Evolutionary conservation across 2,797 vertebrate species (phyloP).

Genomic region (Chanos chanos): DNA sequence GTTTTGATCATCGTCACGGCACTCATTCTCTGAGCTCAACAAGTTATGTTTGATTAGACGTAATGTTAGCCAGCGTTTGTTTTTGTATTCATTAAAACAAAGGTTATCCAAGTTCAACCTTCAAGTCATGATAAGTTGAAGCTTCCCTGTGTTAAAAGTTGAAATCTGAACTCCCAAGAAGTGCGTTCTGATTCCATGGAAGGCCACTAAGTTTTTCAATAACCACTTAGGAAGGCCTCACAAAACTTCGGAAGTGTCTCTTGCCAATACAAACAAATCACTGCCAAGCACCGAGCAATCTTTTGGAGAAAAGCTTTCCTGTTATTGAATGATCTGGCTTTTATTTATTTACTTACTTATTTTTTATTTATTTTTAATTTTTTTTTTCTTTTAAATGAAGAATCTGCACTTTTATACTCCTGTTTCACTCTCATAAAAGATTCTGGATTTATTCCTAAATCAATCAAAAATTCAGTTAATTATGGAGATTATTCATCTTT

Average conservation of each 20-base stretch:
- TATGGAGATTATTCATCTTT: no score
- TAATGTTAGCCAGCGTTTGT: no score
- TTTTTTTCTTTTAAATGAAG: no score
- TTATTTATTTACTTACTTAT: slow-evolving; percentile 16
- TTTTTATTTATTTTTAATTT: slow-evolving; percentile 42
- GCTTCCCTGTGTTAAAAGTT: slow-evolving; percentile 35
- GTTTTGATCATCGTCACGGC: slow-evolving; percentile 23
- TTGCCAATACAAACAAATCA: slow-evolving; percentile 49
- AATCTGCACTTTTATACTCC: no score
- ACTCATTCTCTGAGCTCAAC: no score
- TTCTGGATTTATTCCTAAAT: no score
- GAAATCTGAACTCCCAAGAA: slow-evolving; percentile 47
- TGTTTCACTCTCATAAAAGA: no score
- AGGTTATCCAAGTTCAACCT: slow-evolving; percentile 35
- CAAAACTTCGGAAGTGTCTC: slow-evolving; percentile 41
- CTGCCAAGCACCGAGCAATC: slow-evolving; percentile 25
- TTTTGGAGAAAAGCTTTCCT: slow-evolving; percentile 32
- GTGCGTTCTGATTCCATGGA: slow-evolving; percentile 12
- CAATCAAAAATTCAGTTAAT: no score
- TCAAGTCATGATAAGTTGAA: slow-evolving; percentile 31
- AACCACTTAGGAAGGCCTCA: slow-evolving; percentile 31
- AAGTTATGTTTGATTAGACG: no score
- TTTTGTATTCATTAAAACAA: slow-evolving; percentile 41
- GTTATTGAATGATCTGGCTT: slow-evolving; percentile 29
- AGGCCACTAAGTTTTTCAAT: slow-evolving; percentile 18